A percentile compares a stretch with the other conserved stretches of the same genome.
Conservation (phyloP, 2,113 vertebrate species). For the Desmodus rotundus region DNA sequence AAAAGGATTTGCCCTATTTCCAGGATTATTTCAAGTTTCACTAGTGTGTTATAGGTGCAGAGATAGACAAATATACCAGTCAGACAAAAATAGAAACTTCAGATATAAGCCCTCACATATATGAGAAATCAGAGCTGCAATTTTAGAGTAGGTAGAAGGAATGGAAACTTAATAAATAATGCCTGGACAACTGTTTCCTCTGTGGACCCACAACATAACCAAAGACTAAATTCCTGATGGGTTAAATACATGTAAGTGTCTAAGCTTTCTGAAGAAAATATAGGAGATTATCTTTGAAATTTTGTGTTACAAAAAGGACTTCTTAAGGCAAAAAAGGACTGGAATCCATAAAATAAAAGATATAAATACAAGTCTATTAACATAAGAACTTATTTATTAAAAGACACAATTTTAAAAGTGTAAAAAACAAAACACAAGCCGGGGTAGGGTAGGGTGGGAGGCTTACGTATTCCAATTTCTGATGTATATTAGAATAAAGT, state of each 20-base stretch:
- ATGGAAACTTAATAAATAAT: background rate
- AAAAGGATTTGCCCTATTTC: background rate
- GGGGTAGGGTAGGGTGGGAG: background rate
- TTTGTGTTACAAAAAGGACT: background rate
- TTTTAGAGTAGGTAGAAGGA: background rate
- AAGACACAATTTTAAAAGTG: background rate
- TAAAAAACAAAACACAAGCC: background rate
- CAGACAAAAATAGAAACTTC: background rate
- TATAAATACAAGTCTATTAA: background rate
- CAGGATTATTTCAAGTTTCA: background rate
- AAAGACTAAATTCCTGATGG: background rate
- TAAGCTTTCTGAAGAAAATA: constrained; percentile 18
- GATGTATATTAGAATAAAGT: background rate
- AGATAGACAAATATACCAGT: background rate
- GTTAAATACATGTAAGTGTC: background rate
- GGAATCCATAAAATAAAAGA: background rate
- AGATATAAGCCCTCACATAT: background rate
- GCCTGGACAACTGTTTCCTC: background rate
- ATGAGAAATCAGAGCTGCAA: background rate
- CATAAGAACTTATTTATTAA: background rate
- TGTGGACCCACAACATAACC: background rate
- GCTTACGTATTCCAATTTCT: background rate
- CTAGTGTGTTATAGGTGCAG: background rate
- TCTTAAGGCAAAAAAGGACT: background rate
- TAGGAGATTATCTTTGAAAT: background rate